Percentiles rank a stretch among this genome's conserved stretches.
phyloP scores from a whole-genome alignment of 2,113 vertebrate species.

The Channa argus region DNA sequence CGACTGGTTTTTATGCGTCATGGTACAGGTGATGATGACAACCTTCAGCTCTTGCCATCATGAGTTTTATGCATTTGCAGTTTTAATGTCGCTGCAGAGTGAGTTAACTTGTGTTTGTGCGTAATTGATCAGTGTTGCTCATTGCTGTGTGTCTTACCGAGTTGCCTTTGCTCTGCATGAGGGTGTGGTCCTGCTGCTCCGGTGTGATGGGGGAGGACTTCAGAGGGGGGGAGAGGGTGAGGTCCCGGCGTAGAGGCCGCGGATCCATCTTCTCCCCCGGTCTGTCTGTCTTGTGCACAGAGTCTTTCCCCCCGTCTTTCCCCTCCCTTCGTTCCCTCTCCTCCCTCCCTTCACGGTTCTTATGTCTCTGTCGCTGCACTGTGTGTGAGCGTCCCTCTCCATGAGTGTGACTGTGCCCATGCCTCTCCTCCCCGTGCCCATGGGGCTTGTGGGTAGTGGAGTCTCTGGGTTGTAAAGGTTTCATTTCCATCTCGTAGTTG shows the following conservation, averaged over 20 bases:
- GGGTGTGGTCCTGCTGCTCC: slow-evolving; percentile 87
- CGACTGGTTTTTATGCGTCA: not conserved
- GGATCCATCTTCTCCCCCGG: slow-evolving; percentile 88
- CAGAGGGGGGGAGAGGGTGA: slow-evolving; percentile 94
- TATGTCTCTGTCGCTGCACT: slow-evolving; percentile 88
- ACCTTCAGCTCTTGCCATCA: not conserved
- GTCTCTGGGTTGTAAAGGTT: slow-evolving; percentile 89
- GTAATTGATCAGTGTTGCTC: not conserved
- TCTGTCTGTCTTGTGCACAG: slow-evolving; percentile 86
- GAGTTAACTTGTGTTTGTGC: not conserved
- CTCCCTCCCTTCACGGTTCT: slow-evolving; percentile 84
- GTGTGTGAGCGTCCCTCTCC: slow-evolving; percentile 82
- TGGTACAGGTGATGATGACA: not conserved
- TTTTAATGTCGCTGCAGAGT: not conserved
- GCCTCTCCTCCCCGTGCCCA: slow-evolving; percentile 79
- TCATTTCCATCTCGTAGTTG: slow-evolving; percentile 98
- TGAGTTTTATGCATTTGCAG: not conserved
- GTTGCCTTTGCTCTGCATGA: slow-evolving; percentile 88
- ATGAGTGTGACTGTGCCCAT: slow-evolving; percentile 74
- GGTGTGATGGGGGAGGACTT: slow-evolving; percentile 93
- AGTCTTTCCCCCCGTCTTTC: slow-evolving; percentile 65
- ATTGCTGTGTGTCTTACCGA: slow-evolving; percentile 83
- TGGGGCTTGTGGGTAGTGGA: slow-evolving; percentile 82
- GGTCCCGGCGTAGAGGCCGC: slow-evolving; percentile 91
- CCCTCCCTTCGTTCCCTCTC: slow-evolving; percentile 59